These are phyloP conservation scores for Eupelmus urozonus DNA, from an alignment of 2,888 invertebrate genomes.

Conservation along the genomic window DNA sequence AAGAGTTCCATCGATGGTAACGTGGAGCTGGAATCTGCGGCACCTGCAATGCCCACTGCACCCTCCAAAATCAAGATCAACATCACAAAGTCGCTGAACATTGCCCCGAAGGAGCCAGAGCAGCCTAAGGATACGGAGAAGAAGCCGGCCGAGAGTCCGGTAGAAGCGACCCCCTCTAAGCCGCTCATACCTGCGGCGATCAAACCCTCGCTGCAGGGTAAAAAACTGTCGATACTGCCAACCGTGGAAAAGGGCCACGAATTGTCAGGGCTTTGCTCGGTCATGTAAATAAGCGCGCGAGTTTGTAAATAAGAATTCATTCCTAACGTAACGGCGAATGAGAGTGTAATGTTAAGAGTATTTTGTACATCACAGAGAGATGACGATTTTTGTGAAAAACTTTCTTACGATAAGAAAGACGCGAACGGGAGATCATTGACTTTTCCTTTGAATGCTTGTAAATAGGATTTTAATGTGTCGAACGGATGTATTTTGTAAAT, in stretches of 20 bases:
- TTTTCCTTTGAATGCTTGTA: slow-evolving; percentile 41
- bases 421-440: slow-evolving; percentile 27
- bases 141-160: slow-evolving; percentile 87
- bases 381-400: slow-evolving; percentile 3
- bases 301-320: slow-evolving; percentile 36
- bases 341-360: neutral
- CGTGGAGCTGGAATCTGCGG: slow-evolving; percentile 82
- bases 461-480: slow-evolving; percentile 43
- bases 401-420: slow-evolving; percentile 19
- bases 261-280: slow-evolving; percentile 91
- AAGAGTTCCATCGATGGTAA: slow-evolving; percentile 88
- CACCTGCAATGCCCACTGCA: slow-evolving; percentile 76
- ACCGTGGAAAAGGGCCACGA: slow-evolving; percentile 87
- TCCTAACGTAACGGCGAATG: slow-evolving; percentile 28
- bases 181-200: slow-evolving; percentile 73
- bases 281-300: slow-evolving; percentile 82
- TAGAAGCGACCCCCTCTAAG: slow-evolving; percentile 60
- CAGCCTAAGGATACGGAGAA: slow-evolving; percentile 81
- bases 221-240: slow-evolving; percentile 85
- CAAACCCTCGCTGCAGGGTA: slow-evolving; percentile 84
- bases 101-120: slow-evolving; percentile 66
- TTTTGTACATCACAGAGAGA: slow-evolving; percentile 35
- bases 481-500: slow-evolving; percentile 48
- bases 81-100: slow-evolving; percentile 79
- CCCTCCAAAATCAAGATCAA: slow-evolving; percentile 85